Percentiles rank a stretch among this genome's conserved stretches.
Conservation (phyloP, 2,888 invertebrate genomes). For the Euzophera pinguis region DNA sequence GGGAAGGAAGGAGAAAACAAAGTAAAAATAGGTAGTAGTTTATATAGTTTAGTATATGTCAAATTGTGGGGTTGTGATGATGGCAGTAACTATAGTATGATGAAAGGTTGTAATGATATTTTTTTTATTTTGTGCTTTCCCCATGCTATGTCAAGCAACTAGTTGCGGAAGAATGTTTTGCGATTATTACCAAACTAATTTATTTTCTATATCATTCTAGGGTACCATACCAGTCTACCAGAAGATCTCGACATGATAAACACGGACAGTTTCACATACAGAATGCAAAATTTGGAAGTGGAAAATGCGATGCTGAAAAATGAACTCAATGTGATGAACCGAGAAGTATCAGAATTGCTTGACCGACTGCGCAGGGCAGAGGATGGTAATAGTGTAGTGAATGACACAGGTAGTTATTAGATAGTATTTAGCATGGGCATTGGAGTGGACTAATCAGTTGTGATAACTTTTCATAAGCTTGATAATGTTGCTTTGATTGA, state of each 20-base stretch:
- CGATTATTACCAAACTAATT: too few species aligned
- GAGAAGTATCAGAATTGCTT: slow-evolving; percentile 56
- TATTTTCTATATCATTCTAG: not conserved
- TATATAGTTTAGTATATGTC: too few species aligned
- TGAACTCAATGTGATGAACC: slow-evolving; percentile 64
- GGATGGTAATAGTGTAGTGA: slow-evolving; percentile 57
- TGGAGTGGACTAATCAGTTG: not conserved
- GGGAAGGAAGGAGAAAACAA: too few species aligned
- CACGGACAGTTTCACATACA: slow-evolving; percentile 39
- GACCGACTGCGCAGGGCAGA: slow-evolving; percentile 50
- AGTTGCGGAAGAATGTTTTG: too few species aligned
- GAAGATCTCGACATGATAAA: slow-evolving; percentile 44
- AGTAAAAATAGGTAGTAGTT: too few species aligned
- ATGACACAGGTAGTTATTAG: slow-evolving; percentile 33
- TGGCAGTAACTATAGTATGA: too few species aligned
- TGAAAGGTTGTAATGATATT: too few species aligned
- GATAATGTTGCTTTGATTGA: not conserved
- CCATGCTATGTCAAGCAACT: too few species aligned
- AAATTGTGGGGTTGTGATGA: too few species aligned
- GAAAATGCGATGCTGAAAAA: slow-evolving; percentile 72
- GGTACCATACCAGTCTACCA: slow-evolving; percentile 43
- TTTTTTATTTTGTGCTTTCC: too few species aligned
- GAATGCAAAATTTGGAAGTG: slow-evolving; percentile 62
- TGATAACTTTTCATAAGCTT: not conserved
- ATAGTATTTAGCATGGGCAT: slow-evolving; percentile 14